phyloP scores from a whole-genome alignment of 1,140 invertebrate genomes.

The Triops cancriformis region DNA sequence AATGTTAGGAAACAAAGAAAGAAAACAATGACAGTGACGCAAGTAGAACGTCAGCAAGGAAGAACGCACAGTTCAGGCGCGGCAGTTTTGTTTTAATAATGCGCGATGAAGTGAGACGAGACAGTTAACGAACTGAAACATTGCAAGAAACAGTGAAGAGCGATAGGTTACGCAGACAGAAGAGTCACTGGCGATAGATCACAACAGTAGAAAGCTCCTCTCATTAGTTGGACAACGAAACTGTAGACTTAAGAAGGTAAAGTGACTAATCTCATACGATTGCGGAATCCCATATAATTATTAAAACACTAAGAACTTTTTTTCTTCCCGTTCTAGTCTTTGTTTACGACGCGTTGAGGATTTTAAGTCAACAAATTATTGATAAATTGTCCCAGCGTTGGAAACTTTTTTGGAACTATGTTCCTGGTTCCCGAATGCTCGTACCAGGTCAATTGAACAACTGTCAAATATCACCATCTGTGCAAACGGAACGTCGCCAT shows the following conservation, averaged over 20 bases:
- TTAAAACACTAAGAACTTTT: no score
- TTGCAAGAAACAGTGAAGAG: background rate
- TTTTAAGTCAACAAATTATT: no score
- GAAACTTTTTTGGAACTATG: no score
- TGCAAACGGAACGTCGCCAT: no score
- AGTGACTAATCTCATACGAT: background rate
- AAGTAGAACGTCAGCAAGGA: background rate
- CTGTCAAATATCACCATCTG: no score
- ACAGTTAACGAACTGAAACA: background rate
- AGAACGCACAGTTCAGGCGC: background rate
- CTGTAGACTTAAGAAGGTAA: background rate
- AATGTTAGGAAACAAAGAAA: background rate
- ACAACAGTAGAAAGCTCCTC: background rate
- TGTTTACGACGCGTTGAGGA: no score
- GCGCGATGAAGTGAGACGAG: background rate
- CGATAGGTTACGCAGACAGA: background rate
- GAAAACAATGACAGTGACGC: background rate
- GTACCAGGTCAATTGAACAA: no score
- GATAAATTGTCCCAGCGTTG: no score
- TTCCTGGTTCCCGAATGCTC: no score
- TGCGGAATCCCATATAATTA: no score
- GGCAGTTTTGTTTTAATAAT: background rate
- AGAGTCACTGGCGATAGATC: background rate
- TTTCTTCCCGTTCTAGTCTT: no score
- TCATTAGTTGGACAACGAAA: background rate